Conservation (phyloP, 2,888 invertebrate species). For the Stenodera caucasica region DNA sequence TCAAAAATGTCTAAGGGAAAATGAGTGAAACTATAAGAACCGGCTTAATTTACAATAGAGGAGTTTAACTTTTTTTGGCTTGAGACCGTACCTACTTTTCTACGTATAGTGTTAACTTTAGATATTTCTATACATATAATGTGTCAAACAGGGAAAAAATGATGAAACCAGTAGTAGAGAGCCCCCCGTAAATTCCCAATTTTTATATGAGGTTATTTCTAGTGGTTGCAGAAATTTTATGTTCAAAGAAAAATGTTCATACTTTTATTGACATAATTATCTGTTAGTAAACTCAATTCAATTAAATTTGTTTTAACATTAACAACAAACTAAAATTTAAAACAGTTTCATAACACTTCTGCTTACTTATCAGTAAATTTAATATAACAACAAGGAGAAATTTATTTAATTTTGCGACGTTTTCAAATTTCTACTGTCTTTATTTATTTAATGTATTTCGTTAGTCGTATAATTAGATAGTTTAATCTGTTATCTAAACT, state of each 20-base stretch:
- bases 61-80: too few species aligned
- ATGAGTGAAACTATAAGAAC: too few species aligned
- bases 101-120: too few species aligned
- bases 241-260: background rate
- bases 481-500: too few species aligned
- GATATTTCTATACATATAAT: too few species aligned
- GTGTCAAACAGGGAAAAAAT: too few species aligned
- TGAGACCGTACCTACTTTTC: too few species aligned
- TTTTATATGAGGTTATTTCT: too few species aligned
- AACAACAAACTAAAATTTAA: background rate
- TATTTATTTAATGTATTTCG: background rate
- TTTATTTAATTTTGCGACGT: background rate
- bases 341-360: background rate
- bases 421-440: background rate
- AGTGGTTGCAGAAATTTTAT: background rate
- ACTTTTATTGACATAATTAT: background rate
- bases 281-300: background rate
- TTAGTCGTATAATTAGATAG: background rate
- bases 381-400: background rate
- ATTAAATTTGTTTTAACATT: background rate
- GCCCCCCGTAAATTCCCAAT: too few species aligned
- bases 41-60: too few species aligned
- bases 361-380: background rate
- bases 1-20: too few species aligned
- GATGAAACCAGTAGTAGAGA: too few species aligned